Base-by-base conservation (phyloP, 2,888 invertebrate genomes). In the Zaprionus lineosus region DNA sequence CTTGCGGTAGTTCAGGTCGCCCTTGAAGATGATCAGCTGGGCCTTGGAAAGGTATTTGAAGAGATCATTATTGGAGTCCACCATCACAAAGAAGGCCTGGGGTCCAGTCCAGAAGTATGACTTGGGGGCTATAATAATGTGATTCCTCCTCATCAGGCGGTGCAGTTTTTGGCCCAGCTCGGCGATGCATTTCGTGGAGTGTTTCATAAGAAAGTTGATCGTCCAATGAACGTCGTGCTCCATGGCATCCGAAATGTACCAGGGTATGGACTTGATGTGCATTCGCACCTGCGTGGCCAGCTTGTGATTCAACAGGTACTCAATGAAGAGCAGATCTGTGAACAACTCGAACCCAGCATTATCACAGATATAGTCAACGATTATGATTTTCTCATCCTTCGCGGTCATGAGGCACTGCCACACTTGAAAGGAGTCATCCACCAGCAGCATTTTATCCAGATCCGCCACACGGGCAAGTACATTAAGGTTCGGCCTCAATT, bases 1-100 rank as follows among this genome's bases (percentile, higher is more conserved):
- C 90, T 99, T 99, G 37, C 99, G 91, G 88, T 98, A 99, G 91
- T 99, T 99, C 8, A 99, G 92, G 89, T 99, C 99, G 0, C 98
- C 95, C 90, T 98, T 98, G 88, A 98, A 97, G 73, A 98, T 91
- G 0, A 95, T 86, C 1, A 95, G 89, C 62, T 92, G 91, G 0
- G 96, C 92, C 70, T 93, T 89, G 1, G 93, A 91, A 1, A 99
- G 90, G 66, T 93, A 92, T n/a, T 91, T 88, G 87, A 97, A 97
- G 5, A 99, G 88, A 0, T 92, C 88, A 2, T 93, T 91, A 48
- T 94, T 93, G 1, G 92, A 89, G 6, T 89, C 90, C 77, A 93
- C 91, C 98, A 99, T 98, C 71, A 93, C 86, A 48, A 92, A 92
- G 88, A 92, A 98, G 31, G 93, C 93, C 84, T 94, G 93, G 0